These are phyloP conservation scores for Pseudachorutes palmiensis DNA, from an alignment of 1,140 invertebrate species.

Conservation along the genomic window DNA sequence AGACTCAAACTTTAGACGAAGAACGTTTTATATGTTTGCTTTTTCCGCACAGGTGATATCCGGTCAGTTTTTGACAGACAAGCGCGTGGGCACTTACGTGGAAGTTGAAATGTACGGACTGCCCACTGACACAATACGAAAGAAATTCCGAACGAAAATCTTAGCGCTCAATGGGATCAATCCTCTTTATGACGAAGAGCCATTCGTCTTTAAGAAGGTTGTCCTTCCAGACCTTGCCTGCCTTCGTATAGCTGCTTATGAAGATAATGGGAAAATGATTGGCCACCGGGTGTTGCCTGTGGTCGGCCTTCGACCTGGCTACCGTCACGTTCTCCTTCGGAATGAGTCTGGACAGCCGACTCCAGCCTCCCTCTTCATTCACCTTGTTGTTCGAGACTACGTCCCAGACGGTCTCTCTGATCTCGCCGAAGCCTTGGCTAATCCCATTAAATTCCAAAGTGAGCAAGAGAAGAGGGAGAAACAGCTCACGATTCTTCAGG, in stretches of 20 bases:
- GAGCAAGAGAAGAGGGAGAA: slow-evolving; percentile 84
- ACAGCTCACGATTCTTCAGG: slow-evolving; percentile 80
- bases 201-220: slow-evolving; percentile 98
- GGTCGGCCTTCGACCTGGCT: slow-evolving; percentile 89
- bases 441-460: slow-evolving; percentile 94
- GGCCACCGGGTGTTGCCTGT: slow-evolving; percentile 94
- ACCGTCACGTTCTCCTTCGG: slow-evolving; percentile 73
- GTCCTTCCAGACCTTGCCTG: slow-evolving; percentile 94
- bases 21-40: slow-evolving; percentile 45
- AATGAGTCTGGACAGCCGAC: slow-evolving; percentile 93
- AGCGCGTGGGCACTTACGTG: slow-evolving; percentile 90
- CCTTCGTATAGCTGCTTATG: slow-evolving; percentile 89
- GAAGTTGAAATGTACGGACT: slow-evolving; percentile 99
- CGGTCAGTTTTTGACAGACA: slow-evolving; percentile 91
- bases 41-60: slow-evolving; percentile 52
- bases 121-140: slow-evolving; percentile 94
- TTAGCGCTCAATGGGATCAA: slow-evolving; percentile 94
- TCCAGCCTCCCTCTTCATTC: slow-evolving; percentile 78
- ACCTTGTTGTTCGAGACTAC: slow-evolving; percentile 91
- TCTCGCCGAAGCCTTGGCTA: slow-evolving; percentile 86
- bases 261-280: slow-evolving; percentile 87
- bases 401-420: slow-evolving; percentile 89
- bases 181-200: slow-evolving; percentile 90
- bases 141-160: slow-evolving; percentile 89
- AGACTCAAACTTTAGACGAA: too few species aligned